Conservation (phyloP, 2,888 invertebrate species). For the Magallana nippona region DNA sequence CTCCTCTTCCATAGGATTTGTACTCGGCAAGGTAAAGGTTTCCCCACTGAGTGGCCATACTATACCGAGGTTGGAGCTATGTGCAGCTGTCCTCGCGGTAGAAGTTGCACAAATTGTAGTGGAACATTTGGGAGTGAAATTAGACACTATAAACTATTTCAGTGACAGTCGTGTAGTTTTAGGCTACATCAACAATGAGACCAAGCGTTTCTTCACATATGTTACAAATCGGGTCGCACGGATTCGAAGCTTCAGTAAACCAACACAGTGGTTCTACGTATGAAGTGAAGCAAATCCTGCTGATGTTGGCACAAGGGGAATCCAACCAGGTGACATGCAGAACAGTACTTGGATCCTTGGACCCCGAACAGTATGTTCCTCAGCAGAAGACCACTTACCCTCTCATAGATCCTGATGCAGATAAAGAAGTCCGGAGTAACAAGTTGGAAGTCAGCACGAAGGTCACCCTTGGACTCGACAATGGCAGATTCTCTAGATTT, state of each 20-base stretch:
- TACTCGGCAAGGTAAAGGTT: constrained; percentile 54
- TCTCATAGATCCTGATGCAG: constrained; percentile 32
- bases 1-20: constrained; percentile 41
- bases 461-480: neutral
- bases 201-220: no score
- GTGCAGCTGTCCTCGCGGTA: constrained; percentile 59
- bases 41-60: constrained; percentile 53
- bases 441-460: neutral
- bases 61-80: constrained; percentile 60
- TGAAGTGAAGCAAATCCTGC: no score
- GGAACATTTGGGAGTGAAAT: neutral
- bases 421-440: constrained; percentile 39
- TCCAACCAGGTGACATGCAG: constrained; percentile 4
- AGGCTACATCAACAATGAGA: no score
- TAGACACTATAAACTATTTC: no score
- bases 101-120: constrained; percentile 50
- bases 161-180: no score
- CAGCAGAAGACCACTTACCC: neutral
- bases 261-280: no score
- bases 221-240: no score
- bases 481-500: constrained; percentile 7
- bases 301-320: no score
- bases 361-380: constrained; percentile 6
- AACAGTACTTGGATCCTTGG: constrained; percentile 38
- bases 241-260: no score